Percentiles rank a stretch among this genome's conserved stretches.
phyloP scores from a whole-genome alignment of 2,888 invertebrate species.

The Drosophila nigricruria region DNA sequence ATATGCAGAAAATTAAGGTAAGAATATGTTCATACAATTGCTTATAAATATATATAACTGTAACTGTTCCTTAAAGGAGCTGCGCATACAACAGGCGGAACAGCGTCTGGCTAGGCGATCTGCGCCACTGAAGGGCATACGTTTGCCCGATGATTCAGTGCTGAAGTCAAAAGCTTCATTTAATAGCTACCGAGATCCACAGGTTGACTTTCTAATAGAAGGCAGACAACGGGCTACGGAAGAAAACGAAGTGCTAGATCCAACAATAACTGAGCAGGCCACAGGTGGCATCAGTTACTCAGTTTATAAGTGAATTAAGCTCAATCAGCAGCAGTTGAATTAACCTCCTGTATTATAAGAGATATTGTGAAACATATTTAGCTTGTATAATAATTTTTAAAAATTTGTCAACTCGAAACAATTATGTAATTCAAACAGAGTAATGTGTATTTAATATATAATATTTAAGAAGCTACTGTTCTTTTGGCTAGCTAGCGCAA shows the following conservation, averaged over 20 bases:
- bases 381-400: constrained; percentile 12
- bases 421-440: constrained; percentile 12
- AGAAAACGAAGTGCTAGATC: constrained; percentile 78
- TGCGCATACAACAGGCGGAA: constrained; percentile 82
- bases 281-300: constrained; percentile 71
- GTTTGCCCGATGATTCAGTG: constrained; percentile 62
- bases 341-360: not conserved
- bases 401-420: not conserved
- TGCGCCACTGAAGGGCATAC: constrained; percentile 36
- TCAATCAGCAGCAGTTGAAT: not conserved
- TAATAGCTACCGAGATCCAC: constrained; percentile 73
- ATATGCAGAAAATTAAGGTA: constrained; percentile 82
- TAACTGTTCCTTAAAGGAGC: constrained; percentile 54
- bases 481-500: not conserved
- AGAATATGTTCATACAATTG: not conserved
- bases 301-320: constrained; percentile 53
- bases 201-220: constrained; percentile 67
- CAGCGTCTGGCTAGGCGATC: constrained; percentile 73
- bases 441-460: constrained; percentile 6
- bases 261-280: constrained; percentile 68
- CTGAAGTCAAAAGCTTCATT: constrained; percentile 76
- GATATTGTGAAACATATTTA: not conserved
- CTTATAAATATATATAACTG: not conserved
- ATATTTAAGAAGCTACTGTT: not conserved
- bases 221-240: constrained; percentile 72